phyloP scores from a whole-genome alignment of 2,888 invertebrate genomes.

The Bombylius discolor region DNA sequence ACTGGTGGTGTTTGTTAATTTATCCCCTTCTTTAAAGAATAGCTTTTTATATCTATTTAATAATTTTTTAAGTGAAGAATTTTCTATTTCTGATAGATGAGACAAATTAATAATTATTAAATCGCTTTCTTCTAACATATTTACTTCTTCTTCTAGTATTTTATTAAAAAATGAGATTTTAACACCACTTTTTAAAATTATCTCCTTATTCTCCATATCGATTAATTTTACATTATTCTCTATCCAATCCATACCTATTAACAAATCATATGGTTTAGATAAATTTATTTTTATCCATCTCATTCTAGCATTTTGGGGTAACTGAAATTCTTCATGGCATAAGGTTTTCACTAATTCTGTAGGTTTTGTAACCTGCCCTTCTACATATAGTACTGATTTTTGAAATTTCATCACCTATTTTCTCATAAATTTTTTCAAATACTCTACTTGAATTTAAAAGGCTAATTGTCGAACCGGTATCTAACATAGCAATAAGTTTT shows the following conservation, averaged over 20 bases:
- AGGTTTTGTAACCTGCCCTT: not conserved
- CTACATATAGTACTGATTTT: not conserved
- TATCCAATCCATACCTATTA: slow-evolving; percentile 7
- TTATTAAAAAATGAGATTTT: no score
- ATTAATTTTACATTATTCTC: slow-evolving; percentile 4
- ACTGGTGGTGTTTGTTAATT: slow-evolving; percentile 3
- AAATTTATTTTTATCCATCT: slow-evolving; percentile 7
- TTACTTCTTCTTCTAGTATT: no score
- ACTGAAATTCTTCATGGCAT: slow-evolving; percentile 11
- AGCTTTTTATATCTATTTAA: slow-evolving; percentile 2
- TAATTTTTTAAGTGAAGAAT: not conserved
- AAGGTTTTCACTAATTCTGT: slow-evolving; percentile 12
- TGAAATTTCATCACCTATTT: not conserved
- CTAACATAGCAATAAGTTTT: not conserved
- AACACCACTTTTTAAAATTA: no score
- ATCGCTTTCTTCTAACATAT: no score
- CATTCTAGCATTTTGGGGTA: slow-evolving; percentile 4
- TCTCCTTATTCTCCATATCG: no score
- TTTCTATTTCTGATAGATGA: not conserved
- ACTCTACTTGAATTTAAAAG: slow-evolving; percentile 2
- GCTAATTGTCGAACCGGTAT: slow-evolving; percentile 2
- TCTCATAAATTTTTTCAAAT: not conserved
- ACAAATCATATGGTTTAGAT: slow-evolving; percentile 7
- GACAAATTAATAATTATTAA: no score
- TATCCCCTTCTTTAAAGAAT: slow-evolving; percentile 5